Base-by-base conservation (phyloP, 2,888 invertebrate species). In the Teleiodes luculella region DNA sequence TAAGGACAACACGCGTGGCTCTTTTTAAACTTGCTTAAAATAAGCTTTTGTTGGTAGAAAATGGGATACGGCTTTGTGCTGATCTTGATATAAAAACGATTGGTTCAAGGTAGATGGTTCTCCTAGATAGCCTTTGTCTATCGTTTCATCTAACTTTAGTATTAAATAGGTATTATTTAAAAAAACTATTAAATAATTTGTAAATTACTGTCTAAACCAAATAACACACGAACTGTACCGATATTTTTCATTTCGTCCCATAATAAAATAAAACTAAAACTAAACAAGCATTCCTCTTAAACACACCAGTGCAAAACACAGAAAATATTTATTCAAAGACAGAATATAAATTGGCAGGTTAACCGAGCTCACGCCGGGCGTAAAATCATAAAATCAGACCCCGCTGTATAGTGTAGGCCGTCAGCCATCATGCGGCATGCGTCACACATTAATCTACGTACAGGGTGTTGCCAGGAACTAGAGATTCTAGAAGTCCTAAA, bases 361-460 rank as follows among this genome's bases (percentile, higher is more conserved):
- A 67, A 66, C 68, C 71, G 59, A 62, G 59, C 59, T 62, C 56
- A 57, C 57, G 57, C 59, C 53, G 37, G 50, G 63, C 65, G 60
- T 68, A 63, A 69, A 67, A 66, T 66, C 64, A 66, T 68, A 66
- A 68, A 68, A 71, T 71, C 67, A 70, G 64, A 68, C 43, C 43
- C 20, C 28, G 24, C 43, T 43, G 43, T 43, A 43, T 43, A 20
- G 41, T 16, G 59, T 62, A 60, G 45, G 57, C 70, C 70, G 61
- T 66, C 47, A 47, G 47, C 30, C 35, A 24, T 10, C 68, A 69
- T 74, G 72, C 68, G 62, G 72, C 70, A 73, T 74, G 71, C 74
- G 73, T 74, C 74, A 73, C 72, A 76, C 74, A 76, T 76, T 80
- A 79, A 81, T 80, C 80, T 80, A 76, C 70, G 75, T 69, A 70